Conservation (phyloP, 2,888 invertebrate species). For the Torymus aiolomorphi region DNA sequence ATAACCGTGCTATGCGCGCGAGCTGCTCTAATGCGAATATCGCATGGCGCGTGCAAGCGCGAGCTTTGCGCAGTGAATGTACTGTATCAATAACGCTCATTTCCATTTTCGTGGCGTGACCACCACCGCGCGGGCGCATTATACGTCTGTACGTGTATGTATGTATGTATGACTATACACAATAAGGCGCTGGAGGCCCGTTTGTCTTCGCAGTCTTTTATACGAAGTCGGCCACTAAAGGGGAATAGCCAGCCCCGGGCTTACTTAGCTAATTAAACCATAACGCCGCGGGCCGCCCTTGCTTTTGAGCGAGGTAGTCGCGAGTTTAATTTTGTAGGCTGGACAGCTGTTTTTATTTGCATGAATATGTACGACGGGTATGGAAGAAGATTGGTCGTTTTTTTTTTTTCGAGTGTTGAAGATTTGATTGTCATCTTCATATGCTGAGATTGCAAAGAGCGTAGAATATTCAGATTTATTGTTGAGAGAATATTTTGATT, state of each 20-base stretch:
- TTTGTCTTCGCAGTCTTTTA: conserved; percentile 13
- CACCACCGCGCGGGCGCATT: not conserved
- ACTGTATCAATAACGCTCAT: conserved; percentile 8
- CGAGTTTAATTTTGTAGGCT: too few relatives aligned
- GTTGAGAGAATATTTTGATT: too few relatives aligned
- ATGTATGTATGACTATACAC: not conserved
- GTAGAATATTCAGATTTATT: too few relatives aligned
- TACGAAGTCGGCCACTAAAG: not conserved
- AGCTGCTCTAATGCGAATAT: conserved; percentile 20
- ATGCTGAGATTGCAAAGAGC: conserved; percentile 11
- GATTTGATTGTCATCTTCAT: conserved; percentile 13
- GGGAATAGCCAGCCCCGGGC: not conserved
- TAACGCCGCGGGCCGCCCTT: not conserved
- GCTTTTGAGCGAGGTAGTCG: too few relatives aligned
- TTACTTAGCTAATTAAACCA: conserved; percentile 40
- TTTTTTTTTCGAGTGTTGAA: not conserved
- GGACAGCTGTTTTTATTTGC: too few relatives aligned
- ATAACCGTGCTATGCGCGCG: too few relatives aligned
- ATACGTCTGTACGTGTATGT: too few relatives aligned
- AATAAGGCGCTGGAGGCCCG: not conserved
- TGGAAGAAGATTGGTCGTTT: not conserved
- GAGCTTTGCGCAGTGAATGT: not conserved
- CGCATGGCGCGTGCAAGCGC: not conserved
- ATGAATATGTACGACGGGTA: too few relatives aligned
- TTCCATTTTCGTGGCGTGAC: conserved; percentile 40